phyloP scores from a whole-genome alignment of 2,113 vertebrate genomes.

The Pogona vitticeps region DNA sequence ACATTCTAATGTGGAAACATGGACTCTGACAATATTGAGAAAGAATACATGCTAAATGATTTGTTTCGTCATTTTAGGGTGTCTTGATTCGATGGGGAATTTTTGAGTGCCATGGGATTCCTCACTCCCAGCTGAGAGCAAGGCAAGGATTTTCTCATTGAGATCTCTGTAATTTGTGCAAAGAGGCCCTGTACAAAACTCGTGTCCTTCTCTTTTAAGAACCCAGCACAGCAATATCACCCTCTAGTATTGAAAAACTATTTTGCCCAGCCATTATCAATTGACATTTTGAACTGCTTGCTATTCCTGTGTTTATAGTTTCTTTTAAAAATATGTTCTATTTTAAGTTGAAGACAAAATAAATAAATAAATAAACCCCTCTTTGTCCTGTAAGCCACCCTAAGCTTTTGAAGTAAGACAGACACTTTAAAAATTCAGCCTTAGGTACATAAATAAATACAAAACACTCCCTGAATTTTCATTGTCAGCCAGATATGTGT shows the following conservation, averaged over 20 bases:
- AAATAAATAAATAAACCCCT: background rate
- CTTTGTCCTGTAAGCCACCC: background rate
- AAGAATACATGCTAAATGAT: too few relatives aligned
- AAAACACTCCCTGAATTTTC: background rate
- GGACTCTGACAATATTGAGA: too few relatives aligned
- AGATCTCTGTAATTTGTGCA: too few relatives aligned
- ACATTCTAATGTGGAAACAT: background rate
- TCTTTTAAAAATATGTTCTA: background rate
- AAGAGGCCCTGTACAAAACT: too few relatives aligned
- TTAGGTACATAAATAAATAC: background rate
- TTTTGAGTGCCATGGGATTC: too few relatives aligned
- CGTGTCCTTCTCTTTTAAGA: background rate
- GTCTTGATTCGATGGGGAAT: too few relatives aligned
- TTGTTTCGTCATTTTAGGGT: too few relatives aligned
- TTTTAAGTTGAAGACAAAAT: background rate
- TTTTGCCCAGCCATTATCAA: background rate
- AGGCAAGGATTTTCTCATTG: too few relatives aligned
- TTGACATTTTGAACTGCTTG: background rate
- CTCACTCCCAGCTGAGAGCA: too few relatives aligned
- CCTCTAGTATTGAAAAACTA: background rate
- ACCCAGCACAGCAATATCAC: background rate
- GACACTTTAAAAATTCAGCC: background rate
- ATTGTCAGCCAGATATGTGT: background rate
- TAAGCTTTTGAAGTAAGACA: background rate
- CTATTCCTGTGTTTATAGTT: background rate